phyloP scores from a whole-genome alignment of 2,888 invertebrate species.

The Pachliopta kotzebuea region DNA sequence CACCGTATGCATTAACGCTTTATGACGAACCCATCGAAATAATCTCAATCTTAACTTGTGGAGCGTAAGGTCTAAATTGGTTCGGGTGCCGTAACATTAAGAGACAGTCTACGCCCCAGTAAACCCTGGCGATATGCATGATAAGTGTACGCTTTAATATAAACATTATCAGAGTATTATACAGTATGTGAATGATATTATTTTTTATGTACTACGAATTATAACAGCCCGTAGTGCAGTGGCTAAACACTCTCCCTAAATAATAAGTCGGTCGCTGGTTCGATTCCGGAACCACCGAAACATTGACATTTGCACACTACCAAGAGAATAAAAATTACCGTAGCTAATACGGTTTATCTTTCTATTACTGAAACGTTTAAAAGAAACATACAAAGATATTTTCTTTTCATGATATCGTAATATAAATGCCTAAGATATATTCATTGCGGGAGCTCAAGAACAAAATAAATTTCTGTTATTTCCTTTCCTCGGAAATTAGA shows the following conservation, averaged over 20 bases:
- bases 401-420: constrained; percentile 33
- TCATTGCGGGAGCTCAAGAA: constrained; percentile 32
- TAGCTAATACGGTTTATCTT: no score
- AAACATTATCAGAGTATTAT: constrained; percentile 65
- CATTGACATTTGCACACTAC: no score
- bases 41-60: constrained; percentile 42
- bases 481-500: constrained; percentile 36
- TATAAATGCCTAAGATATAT: constrained; percentile 35
- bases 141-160: constrained; percentile 73
- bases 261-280: no score
- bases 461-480: constrained; percentile 38
- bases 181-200: no score
- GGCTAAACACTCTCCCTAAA: no score
- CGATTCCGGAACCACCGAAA: no score
- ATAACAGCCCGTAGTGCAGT: no score
- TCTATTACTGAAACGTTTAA: no score
- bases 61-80: constrained; percentile 50
- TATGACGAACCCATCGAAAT: constrained; percentile 32
- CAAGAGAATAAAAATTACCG: no score
- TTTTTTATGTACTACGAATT: no score
- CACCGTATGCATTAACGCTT: constrained; percentile 62
- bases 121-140: constrained; percentile 62
- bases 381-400: constrained; percentile 29
- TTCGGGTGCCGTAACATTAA: constrained; percentile 39
- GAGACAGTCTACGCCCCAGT: constrained; percentile 50